phyloP scores from a whole-genome alignment of 2,888 invertebrate species.

The Heteropelma amictum region DNA sequence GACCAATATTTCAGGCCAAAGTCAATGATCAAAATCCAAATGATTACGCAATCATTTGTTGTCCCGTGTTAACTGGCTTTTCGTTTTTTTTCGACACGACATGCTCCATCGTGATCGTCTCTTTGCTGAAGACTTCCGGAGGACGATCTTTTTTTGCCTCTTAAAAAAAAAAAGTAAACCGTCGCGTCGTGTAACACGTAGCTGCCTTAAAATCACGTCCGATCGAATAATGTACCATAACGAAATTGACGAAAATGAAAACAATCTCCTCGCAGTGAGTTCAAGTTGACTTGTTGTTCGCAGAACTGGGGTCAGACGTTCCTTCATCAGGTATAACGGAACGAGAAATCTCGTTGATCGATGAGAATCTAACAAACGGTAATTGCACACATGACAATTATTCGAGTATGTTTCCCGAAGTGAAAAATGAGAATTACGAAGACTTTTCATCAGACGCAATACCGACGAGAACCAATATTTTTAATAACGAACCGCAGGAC shows the following conservation, averaged over 20 bases:
- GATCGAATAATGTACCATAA: neutral
- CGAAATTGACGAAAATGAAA: neutral
- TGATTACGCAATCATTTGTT: too few relatives aligned
- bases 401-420: constrained; percentile 8
- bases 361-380: constrained; percentile 37
- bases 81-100: too few relatives aligned
- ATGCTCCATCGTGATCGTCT: too few relatives aligned
- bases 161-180: too few relatives aligned
- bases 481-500: neutral
- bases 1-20: too few relatives aligned
- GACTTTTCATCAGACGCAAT: constrained; percentile 27
- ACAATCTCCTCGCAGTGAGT: constrained; percentile 20
- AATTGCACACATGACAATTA: constrained; percentile 11
- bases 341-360: constrained; percentile 8
- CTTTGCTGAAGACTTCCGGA: too few relatives aligned
- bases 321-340: constrained; percentile 38
- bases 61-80: too few relatives aligned
- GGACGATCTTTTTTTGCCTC: neutral
- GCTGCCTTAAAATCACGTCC: too few relatives aligned
- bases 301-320: constrained; percentile 54
- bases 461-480: neutral
- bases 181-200: too few relatives aligned
- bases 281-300: constrained; percentile 50
- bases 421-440: constrained; percentile 16
- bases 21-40: too few relatives aligned